Conservation (phyloP, 1,140 invertebrate species). For the Ceratosolen solmsi region DNA sequence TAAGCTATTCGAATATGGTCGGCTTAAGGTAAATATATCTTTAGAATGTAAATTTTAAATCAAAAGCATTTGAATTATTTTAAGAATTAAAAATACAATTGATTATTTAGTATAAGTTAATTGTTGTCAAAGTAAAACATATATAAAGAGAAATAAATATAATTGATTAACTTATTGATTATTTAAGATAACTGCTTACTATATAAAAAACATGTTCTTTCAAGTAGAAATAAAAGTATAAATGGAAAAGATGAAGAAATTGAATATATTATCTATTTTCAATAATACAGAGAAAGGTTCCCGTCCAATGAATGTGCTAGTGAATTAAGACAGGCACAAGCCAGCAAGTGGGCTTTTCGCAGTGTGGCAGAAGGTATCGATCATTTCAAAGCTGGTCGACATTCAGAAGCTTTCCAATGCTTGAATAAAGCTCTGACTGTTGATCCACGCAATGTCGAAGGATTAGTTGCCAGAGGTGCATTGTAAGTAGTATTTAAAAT, state of each 20-base stretch:
- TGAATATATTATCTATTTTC: neutral
- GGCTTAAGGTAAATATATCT: constrained; percentile 78
- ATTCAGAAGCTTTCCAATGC: constrained; percentile 95
- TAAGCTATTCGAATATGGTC: constrained; percentile 83
- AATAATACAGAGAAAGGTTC: constrained; percentile 80
- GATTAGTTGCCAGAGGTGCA: constrained; percentile 92
- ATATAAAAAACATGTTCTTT: neutral
- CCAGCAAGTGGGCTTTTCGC: constrained; percentile 93
- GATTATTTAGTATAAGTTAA: too few relatives aligned
- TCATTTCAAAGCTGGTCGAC: constrained; percentile 92
- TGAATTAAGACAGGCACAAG: constrained; percentile 89
- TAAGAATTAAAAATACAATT: too few relatives aligned
- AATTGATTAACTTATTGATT: neutral
- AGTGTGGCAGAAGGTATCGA: constrained; percentile 94
- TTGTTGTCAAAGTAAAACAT: too few relatives aligned
- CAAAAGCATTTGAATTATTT: too few relatives aligned
- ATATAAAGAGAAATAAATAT: neutral
- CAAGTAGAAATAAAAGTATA: too few relatives aligned
- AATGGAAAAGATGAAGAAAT: neutral
- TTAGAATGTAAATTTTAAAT: constrained; percentile 25
- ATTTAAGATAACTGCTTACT: too few relatives aligned
- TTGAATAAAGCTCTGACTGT: constrained; percentile 94
- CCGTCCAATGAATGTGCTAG: constrained; percentile 85
- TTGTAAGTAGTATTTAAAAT: constrained; percentile 75
- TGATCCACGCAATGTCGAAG: constrained; percentile 94